Base-by-base conservation (phyloP, 2,797 vertebrate genomes). In the Anguilla pacifica region DNA sequence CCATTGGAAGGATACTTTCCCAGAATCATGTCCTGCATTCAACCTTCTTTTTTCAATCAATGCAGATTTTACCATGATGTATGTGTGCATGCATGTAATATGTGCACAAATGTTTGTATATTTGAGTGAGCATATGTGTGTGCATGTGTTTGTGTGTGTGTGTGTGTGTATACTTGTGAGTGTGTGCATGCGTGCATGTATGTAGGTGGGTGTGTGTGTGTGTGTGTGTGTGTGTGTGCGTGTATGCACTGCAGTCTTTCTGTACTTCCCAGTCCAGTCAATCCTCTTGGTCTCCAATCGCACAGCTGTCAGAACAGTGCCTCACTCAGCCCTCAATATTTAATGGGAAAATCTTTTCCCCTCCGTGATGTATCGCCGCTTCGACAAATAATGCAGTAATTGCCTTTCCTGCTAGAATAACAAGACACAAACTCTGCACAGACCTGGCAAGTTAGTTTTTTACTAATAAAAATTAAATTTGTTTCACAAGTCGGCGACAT, bases 241-340 rank as follows among this genome's bases (percentile, higher is more conserved):
- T 28, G n/a, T 5, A 85, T 88, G 46, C 77, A 83, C 6, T 51
- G 64, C 87, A 81, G 87, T 59, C 43, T 46, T 84, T 87, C 39
- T 31, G 83, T 88, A 74, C 53, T 31, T 79, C 2, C 86, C 82
- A 89, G 79, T 84, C 89, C 86, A 74, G 84, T 91, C 90, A 87
- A 88, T 89, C 88, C 86, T 91, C 86, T 87, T 84, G 90, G 91
- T 88, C 81, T 88, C 87, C 89, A 87, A 89, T 89, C 35, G 89
- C 89, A 90, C 91, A 92, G 86, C 91, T 90, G 89, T 93, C 91
- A 90, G 90, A 92, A 92, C 91, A 43, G 88, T 67, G 89, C 88
- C 90, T 88, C 90, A 82, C 83, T 92, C 88, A 84, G 2, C 61
- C 72, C 91, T 92, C 88, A 86, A 90, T 91, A 85, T 92, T 94